Percentiles rank a stretch among this genome's conserved stretches.
Evolutionary conservation across 2,888 invertebrate species (phyloP).

Genomic region (Unio delphinus): DNA sequence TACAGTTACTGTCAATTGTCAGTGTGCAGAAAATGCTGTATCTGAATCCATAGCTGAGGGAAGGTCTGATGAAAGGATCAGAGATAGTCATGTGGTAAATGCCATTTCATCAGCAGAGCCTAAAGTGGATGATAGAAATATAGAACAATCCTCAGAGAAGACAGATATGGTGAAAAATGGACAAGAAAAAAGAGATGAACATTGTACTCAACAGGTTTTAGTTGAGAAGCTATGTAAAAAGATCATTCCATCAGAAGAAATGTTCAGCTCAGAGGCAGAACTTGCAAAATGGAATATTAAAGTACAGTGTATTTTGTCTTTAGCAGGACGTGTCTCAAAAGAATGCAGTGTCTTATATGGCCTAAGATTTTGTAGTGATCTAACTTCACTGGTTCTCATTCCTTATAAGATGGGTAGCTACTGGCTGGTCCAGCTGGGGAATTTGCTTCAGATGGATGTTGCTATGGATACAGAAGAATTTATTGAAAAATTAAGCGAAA

Average conservation of each 20-base stretch:
- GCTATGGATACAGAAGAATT: constrained; percentile 4
- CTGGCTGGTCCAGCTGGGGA: not conserved
- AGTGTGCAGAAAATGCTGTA: too few species aligned
- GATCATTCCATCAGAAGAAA: constrained; percentile 12
- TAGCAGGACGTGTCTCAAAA: constrained; percentile 9
- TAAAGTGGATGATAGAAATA: too few species aligned
- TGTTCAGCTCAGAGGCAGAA: not conserved
- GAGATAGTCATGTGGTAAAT: too few species aligned
- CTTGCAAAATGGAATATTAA: constrained; percentile 8
- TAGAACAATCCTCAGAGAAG: too few species aligned
- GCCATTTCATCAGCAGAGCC: too few species aligned
- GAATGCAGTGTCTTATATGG: constrained; percentile 2
- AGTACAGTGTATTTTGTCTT: constrained; percentile 1
- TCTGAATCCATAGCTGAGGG: too few species aligned
- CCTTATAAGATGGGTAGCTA: constrained; percentile 7
- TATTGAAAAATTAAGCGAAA: constrained; percentile 1
- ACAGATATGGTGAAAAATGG: too few species aligned
- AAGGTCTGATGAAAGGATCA: too few species aligned
- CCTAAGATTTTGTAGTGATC: constrained; percentile 12
- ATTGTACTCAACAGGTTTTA: constrained; percentile 1
- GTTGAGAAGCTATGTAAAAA: constrained; percentile 10
- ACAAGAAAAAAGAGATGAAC: not conserved
- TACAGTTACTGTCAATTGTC: too few species aligned
- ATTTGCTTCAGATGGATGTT: too few species aligned
- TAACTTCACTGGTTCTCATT: constrained; percentile 1